These are phyloP conservation scores for Scortum barcoo DNA, from an alignment of 2,113 vertebrate genomes.

Conservation along the genomic window DNA sequence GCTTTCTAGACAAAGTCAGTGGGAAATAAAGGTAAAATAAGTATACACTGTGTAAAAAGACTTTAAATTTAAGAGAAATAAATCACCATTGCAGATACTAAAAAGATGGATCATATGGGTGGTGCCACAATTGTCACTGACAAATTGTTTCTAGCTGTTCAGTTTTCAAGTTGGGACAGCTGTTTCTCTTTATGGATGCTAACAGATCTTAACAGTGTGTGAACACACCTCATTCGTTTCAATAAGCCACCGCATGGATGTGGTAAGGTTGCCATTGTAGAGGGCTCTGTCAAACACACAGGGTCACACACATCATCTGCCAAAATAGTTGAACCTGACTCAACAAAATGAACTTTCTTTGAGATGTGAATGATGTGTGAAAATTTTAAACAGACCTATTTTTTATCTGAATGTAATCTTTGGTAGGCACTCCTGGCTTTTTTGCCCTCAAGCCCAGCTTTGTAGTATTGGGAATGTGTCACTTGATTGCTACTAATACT, in stretches of 20 bases:
- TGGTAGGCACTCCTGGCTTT: too few species aligned
- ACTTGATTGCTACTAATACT: too few species aligned
- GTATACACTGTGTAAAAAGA: neutral
- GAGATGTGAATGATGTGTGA: too few species aligned
- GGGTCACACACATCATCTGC: neutral
- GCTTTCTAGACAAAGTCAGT: neutral
- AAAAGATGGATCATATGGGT: neutral
- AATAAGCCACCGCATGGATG: neutral
- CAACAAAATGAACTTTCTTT: neutral
- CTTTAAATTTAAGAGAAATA: neutral
- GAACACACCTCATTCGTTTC: neutral
- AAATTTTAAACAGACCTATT: too few species aligned
- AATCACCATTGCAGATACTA: neutral
- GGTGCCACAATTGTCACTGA: neutral
- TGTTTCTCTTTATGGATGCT: neutral
- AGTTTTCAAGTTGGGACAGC: neutral
- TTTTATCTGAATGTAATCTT: too few species aligned
- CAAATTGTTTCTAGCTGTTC: neutral
- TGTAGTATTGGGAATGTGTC: too few species aligned
- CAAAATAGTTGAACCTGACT: neutral
- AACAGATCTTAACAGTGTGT: neutral
- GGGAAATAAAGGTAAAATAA: neutral
- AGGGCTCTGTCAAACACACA: neutral
- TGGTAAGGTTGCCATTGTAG: too few species aligned
- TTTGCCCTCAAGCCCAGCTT: too few species aligned